Percentiles rank a stretch among this genome's conserved stretches.
Evolutionary conservation across 2,888 invertebrate genomes (phyloP).

Genomic region (Odontomyia ornata): DNA sequence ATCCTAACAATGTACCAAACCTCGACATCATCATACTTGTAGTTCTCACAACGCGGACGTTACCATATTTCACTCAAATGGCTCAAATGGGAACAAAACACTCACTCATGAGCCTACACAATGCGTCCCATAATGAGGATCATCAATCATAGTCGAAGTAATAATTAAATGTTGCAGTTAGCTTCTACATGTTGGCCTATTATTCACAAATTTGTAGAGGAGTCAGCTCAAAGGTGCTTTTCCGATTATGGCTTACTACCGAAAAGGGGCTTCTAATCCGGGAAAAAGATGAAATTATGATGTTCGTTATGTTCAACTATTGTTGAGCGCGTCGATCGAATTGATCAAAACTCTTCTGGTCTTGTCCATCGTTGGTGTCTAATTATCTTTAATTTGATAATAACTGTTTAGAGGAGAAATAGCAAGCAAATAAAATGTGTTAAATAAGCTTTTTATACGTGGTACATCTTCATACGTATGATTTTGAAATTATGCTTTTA

Average conservation of each 20-base stretch:
- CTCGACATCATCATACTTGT: not conserved
- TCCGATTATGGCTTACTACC: slow-evolving; percentile 35
- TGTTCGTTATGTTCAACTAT: slow-evolving; percentile 9
- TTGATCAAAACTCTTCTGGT: slow-evolving; percentile 40
- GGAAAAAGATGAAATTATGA: slow-evolving; percentile 27
- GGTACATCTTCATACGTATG: slow-evolving; percentile 15
- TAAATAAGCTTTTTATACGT: slow-evolving; percentile 22
- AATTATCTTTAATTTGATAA: slow-evolving; percentile 48
- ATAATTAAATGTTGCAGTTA: slow-evolving; percentile 47
- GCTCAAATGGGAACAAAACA: slow-evolving; percentile 44
- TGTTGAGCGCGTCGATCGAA: slow-evolving; percentile 42
- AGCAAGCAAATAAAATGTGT: slow-evolving; percentile 44
- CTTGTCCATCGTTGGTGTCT: slow-evolving; percentile 22
- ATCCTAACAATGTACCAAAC: too few relatives aligned
- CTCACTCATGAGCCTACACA: slow-evolving; percentile 40
- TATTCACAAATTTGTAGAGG: slow-evolving; percentile 37
- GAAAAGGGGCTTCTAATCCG: slow-evolving; percentile 28
- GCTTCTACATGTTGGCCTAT: slow-evolving; percentile 40
- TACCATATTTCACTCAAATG: slow-evolving; percentile 46
- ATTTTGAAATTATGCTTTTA: slow-evolving; percentile 6
- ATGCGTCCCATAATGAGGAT: slow-evolving; percentile 47
- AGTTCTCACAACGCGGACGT: not conserved
- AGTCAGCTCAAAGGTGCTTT: slow-evolving; percentile 10
- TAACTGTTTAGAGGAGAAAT: slow-evolving; percentile 41
- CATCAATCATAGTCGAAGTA: slow-evolving; percentile 48